A percentile compares a stretch with the other conserved stretches of the same genome.
These are phyloP conservation scores for Indri indri DNA, from an alignment of 2,113 vertebrate species.

Conservation along the genomic window DNA sequence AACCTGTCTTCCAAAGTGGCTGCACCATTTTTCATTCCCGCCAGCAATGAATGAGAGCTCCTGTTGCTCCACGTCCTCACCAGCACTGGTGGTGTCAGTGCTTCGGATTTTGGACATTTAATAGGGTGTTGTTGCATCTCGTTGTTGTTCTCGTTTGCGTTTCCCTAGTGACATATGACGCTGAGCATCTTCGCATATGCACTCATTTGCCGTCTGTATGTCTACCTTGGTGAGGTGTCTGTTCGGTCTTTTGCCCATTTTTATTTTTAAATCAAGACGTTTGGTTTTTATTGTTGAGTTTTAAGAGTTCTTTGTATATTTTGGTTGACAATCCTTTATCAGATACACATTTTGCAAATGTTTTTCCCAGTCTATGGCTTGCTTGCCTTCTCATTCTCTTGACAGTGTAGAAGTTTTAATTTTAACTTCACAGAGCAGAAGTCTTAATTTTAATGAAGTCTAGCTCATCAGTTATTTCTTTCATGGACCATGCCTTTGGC, in stretches of 20 bases:
- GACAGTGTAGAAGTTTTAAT: no score
- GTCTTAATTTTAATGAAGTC: not conserved
- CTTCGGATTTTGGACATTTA: not conserved
- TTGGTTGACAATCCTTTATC: not conserved
- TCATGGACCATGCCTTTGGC: not conserved
- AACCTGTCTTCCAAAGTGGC: not conserved
- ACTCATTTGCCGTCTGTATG: accelerated
- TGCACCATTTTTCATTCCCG: accelerated
- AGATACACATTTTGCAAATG: not conserved
- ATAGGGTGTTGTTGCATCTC: accelerated
- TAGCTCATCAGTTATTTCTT: not conserved
- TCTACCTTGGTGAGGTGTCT: not conserved
- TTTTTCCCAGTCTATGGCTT: not conserved
- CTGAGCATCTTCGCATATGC: not conserved
- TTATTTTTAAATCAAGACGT: not conserved
- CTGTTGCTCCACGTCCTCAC: accelerated
- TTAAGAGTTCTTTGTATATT: not conserved
- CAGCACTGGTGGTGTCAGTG: accelerated
- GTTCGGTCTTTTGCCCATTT: not conserved
- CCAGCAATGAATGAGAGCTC: accelerated
- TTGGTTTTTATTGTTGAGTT: not conserved
- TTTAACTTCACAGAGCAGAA: not conserved
- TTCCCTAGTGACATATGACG: accelerated
- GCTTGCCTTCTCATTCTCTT: not conserved
- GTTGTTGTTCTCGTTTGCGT: not conserved